Evolutionary conservation across 2,888 invertebrate genomes (phyloP).

Genomic region (Azorinus chamasolen): DNA sequence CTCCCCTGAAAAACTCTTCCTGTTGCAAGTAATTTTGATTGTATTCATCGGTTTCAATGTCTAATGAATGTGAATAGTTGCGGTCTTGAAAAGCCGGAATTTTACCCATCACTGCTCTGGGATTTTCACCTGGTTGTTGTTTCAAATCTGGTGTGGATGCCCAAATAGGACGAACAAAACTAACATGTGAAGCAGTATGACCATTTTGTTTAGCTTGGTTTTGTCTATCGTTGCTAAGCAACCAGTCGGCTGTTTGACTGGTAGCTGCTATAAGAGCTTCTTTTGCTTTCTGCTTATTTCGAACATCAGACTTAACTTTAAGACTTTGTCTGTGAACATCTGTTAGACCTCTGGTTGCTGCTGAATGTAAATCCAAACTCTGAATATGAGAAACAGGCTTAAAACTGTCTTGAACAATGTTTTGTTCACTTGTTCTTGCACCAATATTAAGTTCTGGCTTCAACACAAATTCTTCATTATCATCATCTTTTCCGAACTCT

Average conservation of each 20-base stretch:
- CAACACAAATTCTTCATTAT: too few species aligned
- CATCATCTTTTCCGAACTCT: not conserved
- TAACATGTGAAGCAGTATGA: not conserved
- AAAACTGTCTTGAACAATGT: too few species aligned
- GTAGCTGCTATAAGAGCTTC: slow-evolving; percentile 44
- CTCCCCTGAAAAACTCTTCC: slow-evolving; percentile 2
- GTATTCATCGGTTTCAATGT: not conserved
- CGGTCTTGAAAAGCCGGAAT: not conserved
- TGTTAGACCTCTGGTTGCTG: too few species aligned
- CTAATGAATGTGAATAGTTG: slow-evolving; percentile 6
- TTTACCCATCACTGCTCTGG: not conserved
- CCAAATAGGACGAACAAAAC: slow-evolving; percentile 36
- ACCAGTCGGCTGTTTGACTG: slow-evolving; percentile 58
- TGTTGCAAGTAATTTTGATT: not conserved
- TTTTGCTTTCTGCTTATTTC: slow-evolving; percentile 36
- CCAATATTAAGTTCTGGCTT: too few species aligned
- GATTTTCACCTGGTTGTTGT: slow-evolving; percentile 2
- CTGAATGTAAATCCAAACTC: too few species aligned
- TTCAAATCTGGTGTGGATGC: slow-evolving; percentile 55
- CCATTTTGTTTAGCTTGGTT: not conserved
- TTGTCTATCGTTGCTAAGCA: slow-evolving; percentile 39
- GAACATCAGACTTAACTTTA: slow-evolving; percentile 19
- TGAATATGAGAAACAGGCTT: too few species aligned
- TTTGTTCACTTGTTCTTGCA: too few species aligned
- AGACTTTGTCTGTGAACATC: too few species aligned